These are phyloP conservation scores for Bibio marci DNA, from an alignment of 2,888 invertebrate genomes.

Conservation along the genomic window DNA sequence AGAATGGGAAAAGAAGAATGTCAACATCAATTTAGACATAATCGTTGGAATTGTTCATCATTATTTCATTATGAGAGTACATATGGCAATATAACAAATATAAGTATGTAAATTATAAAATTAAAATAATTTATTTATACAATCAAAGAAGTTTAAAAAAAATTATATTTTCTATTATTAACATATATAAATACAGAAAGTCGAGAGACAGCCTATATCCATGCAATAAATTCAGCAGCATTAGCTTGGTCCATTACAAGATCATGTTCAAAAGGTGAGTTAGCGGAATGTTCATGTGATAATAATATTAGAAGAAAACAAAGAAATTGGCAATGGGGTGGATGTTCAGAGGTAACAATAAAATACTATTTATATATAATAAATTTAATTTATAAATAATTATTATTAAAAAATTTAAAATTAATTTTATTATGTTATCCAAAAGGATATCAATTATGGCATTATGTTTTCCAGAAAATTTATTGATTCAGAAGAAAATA, in stretches of 20 bases:
- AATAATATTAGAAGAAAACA: conserved; percentile 54
- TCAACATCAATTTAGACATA: conserved; percentile 72
- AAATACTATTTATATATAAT: neutral
- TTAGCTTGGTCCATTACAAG: conserved; percentile 75
- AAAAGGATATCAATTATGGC: conserved; percentile 64
- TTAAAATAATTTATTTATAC: neutral
- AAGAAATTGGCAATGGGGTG: conserved; percentile 85
- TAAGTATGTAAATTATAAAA: conserved; percentile 50
- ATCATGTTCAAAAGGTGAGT: conserved; percentile 70
- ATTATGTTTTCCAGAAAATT: conserved; percentile 74
- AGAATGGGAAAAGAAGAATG: conserved; percentile 77
- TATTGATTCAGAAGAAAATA: conserved; percentile 65
- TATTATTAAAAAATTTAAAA: neutral
- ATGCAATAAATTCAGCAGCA: conserved; percentile 78
- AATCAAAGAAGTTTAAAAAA: too few relatives aligned
- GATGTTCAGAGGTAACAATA: conserved; percentile 71
- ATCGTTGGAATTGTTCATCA: conserved; percentile 72
- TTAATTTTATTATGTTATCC: conserved; percentile 10
- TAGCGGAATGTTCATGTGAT: conserved; percentile 80
- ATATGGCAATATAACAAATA: conserved; percentile 67
- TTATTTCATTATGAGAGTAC: conserved; percentile 41
- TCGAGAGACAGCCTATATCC: conserved; percentile 76
- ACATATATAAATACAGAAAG: conserved; percentile 41
- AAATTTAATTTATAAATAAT: neutral
- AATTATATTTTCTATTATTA: neutral